Base-by-base conservation (phyloP, 2,797 vertebrate species). In the Helicolenus hilgendorfi region DNA sequence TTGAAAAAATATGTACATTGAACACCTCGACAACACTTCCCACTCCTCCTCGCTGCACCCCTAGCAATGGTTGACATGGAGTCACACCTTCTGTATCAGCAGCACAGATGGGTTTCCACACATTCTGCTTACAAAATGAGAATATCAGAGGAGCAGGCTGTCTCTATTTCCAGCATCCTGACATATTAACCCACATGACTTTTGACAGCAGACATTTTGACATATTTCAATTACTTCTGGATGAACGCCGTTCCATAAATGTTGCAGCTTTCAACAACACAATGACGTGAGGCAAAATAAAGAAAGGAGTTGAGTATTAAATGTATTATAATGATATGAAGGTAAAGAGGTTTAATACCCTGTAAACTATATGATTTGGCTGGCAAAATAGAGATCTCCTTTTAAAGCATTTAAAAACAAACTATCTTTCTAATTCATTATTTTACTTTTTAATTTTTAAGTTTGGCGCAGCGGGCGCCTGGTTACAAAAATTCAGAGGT, bases 1-100 rank as follows among this genome's bases (percentile, higher is more conserved):
- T 53, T 71, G 11, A 77, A 83, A 84, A 85, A 69, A 67, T n/a
- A 56, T n/a, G 38, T 27, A 20, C 72, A 62, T 45, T 35, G 64
- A 79, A 72, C 73, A 84, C 53, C 77, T 81, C 45, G 72, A 55
- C 38, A 84, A 29, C 72, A 71, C 74, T 33, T 77, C 68, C 63
- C 31, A 73, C 65, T 79, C 67, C 0, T 72, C 45, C 59, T 77
- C 27, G n/a, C 45, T 64, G 71, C 31, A 49, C 24, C 69, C 45
- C 26, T 4, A 53, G 36, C 68, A 36, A 33, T 27, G 5, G 60
- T 35, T 72, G 36, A 87, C 27, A 68, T 24, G 20, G 14, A 82
- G 56, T 80, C 71, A 29, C 55, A 62, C 45, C 3, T 41, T 75
- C 38, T 24, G 22, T 27, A 58, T 68, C 56, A 38, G 72, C 29